A percentile compares a stretch with the other conserved stretches of the same genome.
Conservation (phyloP, 2,113 vertebrate genomes). For the Passer montanus region DNA sequence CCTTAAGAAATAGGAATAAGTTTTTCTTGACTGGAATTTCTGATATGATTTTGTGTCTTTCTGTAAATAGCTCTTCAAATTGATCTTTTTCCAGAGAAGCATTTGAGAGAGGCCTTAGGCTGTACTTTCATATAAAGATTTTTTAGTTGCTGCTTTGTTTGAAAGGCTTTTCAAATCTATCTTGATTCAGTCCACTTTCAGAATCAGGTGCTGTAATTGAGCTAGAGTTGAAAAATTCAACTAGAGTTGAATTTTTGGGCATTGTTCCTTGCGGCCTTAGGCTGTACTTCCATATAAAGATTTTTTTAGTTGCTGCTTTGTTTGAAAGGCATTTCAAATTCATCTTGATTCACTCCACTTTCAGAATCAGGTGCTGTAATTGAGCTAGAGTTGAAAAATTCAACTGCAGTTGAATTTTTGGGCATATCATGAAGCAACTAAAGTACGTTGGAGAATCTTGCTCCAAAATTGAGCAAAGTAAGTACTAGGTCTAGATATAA, state of each 20-base stretch:
- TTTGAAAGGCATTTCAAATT: not conserved
- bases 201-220: not conserved
- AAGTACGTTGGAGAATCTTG: not conserved
- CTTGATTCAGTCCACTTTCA: not conserved
- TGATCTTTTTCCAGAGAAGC: not conserved
- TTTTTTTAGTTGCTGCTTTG: not conserved
- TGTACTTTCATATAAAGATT: not conserved
- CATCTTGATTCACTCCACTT: not conserved
- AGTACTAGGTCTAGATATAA: not conserved
- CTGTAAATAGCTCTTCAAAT: not conserved
- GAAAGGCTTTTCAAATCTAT: not conserved
- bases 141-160: not conserved
- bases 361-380: not conserved
- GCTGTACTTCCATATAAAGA: not conserved
- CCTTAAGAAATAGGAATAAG: not conserved
- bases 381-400: not conserved
- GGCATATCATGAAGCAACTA: not conserved
- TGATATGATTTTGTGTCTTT: not conserved
- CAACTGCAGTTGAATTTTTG: not conserved
- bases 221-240: not conserved
- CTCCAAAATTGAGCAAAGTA: not conserved
- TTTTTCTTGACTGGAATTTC: not conserved
- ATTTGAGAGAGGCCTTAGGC: not conserved
- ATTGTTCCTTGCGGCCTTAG: not conserved
- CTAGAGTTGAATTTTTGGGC: not conserved